These are phyloP conservation scores for Dorcus parallelipipedus DNA, from an alignment of 2,888 invertebrate genomes.

Conservation along the genomic window DNA sequence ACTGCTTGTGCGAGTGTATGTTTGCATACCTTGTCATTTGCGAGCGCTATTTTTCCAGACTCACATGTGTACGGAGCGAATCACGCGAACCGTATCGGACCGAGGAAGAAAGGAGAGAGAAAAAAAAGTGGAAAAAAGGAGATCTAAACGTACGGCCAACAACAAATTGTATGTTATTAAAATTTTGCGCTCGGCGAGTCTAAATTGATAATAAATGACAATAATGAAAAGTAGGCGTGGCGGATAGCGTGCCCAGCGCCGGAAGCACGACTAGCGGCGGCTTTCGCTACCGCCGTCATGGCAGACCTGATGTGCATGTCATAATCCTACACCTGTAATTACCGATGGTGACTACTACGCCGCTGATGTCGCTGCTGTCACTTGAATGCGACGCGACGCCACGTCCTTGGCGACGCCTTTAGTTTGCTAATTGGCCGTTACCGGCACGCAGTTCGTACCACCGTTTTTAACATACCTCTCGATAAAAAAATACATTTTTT, in stretches of 20 bases:
- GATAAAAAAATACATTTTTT: no score
- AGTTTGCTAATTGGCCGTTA: no score
- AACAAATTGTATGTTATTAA: conserved; percentile 49
- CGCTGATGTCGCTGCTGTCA: conserved; percentile 31
- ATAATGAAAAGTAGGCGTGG: conserved; percentile 48
- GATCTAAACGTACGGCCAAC: neutral
- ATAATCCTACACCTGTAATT: conserved; percentile 15
- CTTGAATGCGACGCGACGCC: conserved; percentile 13
- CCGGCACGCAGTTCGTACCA: no score
- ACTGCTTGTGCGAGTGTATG: no score
- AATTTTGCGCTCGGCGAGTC: conserved; percentile 47
- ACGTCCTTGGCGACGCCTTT: no score
- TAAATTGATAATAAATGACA: conserved; percentile 51
- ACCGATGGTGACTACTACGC: conserved; percentile 34
- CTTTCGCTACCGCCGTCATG: conserved; percentile 33
- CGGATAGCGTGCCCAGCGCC: conserved; percentile 42
- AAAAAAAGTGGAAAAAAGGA: conserved; percentile 22
- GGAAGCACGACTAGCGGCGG: conserved; percentile 41
- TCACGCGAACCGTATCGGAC: no score
- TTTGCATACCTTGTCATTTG: no score
- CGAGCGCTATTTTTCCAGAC: no score
- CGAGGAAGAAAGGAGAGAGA: conserved; percentile 17
- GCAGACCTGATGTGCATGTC: conserved; percentile 26
- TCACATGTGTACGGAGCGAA: no score
- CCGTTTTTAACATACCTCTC: no score